Evolutionary conservation across 2,797 vertebrate genomes (phyloP).

Genomic region (Sternarchorhynchus goeldii): DNA sequence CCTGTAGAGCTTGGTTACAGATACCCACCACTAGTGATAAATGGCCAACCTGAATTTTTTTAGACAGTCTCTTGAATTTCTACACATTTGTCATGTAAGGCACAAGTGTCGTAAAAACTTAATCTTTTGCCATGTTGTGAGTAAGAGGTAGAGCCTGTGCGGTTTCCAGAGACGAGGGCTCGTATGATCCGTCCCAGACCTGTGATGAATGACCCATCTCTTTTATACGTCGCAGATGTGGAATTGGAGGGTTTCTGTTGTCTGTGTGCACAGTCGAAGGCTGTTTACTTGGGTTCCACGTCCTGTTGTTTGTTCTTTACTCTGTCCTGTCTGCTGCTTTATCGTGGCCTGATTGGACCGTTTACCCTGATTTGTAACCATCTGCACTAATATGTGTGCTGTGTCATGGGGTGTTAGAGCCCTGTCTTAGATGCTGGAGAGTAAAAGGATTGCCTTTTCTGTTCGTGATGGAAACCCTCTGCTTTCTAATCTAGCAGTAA

Average conservation of each 20-base stretch:
- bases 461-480: constrained; percentile 24
- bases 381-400: constrained; percentile 18
- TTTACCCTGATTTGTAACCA: constrained; percentile 55
- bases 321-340: constrained; percentile 45
- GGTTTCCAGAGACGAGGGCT: constrained; percentile 42
- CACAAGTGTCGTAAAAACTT: constrained; percentile 12
- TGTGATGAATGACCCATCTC: constrained; percentile 44
- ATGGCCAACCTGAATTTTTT: constrained; percentile 14
- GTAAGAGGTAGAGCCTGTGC: constrained; percentile 13
- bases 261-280: constrained; percentile 49
- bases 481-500: constrained; percentile 20
- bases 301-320: constrained; percentile 53
- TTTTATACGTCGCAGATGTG: constrained; percentile 40
- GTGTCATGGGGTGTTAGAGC: constrained; percentile 30
- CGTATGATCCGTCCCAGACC: constrained; percentile 41
- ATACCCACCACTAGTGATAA: constrained; percentile 23
- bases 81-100: constrained; percentile 22
- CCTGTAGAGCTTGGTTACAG: constrained; percentile 7
- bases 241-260: constrained; percentile 47
- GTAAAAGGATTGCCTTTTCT: constrained; percentile 46
- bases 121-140: constrained; percentile 5
- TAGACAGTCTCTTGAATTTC: constrained; percentile 23
- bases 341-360: constrained; percentile 52
- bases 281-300: constrained; percentile 51
- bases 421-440: constrained; percentile 23